phyloP scores from a whole-genome alignment of 1,140 invertebrate species.

The Scaptomyza montana region DNA sequence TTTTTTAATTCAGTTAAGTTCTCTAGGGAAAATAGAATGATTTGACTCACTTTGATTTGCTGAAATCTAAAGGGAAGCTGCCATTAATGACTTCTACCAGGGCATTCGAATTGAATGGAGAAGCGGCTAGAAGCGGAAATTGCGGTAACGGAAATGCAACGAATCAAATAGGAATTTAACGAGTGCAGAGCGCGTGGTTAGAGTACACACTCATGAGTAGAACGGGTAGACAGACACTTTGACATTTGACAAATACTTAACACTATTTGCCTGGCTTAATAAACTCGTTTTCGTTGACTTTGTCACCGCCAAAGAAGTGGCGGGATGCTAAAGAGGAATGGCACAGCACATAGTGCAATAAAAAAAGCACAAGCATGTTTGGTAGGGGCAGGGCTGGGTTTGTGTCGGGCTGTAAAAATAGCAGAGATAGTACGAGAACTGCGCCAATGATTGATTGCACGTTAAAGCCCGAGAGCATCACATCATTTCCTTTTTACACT shows the following conservation, averaged over 20 bases:
- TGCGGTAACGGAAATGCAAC: slow-evolving; percentile 45
- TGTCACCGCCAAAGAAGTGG: slow-evolving; percentile 45
- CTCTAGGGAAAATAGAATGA: not conserved
- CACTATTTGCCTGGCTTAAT: slow-evolving; percentile 77
- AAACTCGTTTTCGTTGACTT: slow-evolving; percentile 77
- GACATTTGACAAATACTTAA: slow-evolving; percentile 80
- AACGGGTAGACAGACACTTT: slow-evolving; percentile 31
- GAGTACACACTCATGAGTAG: not conserved
- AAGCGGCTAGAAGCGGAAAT: slow-evolving; percentile 32
- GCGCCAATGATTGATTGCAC: slow-evolving; percentile 77
- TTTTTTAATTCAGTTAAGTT: not conserved
- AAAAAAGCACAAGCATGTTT: slow-evolving; percentile 8
- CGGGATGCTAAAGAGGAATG: not conserved
- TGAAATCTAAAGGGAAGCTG: not conserved
- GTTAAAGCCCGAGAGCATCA: slow-evolving; percentile 74
- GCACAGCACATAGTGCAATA: not conserved
- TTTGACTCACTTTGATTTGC: slow-evolving; percentile 2
- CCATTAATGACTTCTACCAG: slow-evolving; percentile 25
- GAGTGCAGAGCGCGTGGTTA: slow-evolving; percentile 18
- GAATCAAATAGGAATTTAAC: slow-evolving; percentile 24
- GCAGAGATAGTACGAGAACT: slow-evolving; percentile 21
- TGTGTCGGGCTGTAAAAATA: slow-evolving; percentile 44
- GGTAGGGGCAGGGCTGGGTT: not conserved
- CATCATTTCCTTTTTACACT: slow-evolving; percentile 81
- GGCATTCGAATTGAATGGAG: slow-evolving; percentile 3